Evolutionary conservation across 1,140 invertebrate genomes (phyloP), one percentile per base, ranked within the genome.

Genomic region (Orius insidiosus): DNA sequence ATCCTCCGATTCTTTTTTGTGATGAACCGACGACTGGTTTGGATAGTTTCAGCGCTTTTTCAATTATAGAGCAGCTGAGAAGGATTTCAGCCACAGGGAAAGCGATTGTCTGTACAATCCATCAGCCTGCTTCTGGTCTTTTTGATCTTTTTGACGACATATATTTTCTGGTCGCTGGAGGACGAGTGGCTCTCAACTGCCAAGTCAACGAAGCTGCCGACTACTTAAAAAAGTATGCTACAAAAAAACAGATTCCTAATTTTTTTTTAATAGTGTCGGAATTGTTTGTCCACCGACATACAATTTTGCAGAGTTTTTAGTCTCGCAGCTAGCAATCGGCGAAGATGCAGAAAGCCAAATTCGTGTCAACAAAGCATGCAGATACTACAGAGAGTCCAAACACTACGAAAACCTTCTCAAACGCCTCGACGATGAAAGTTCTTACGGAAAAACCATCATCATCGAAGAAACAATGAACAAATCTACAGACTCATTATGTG

Each of bases 1-100:
- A 95, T 67, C 93, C 93, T 8, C 88, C 89, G 33, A 78, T 96
- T 15, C 89, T 97, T 80, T 94, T 95, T 63, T 93, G 95, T 59
- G 92, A 97, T 58, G 92, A 97, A 60, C 89, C 92, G 1, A 96
- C 90, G n/a, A 93, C 71, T 5, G 51, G 52, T 11, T 40, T 55
- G 16, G 53, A 58, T 37, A 54, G 55, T 15, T 55, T 49, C 30
- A 51, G 45, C 14, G 54, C 57, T 1, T 30, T 44, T 2, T 50
- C 37, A 13, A 52, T 57, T 1, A 43, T 57, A 2, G 46, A 45
- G 14, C 48, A 49, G 1, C 45, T 56, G 9, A 37, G 48, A 3
- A 41, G 49, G 13, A 47, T 57, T 30, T 50, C 53, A 0, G 37
- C 34, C 10, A 46, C 44, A 38, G 54, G 56, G 11, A 58, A 58